Conservation (phyloP, 2,888 invertebrate species). For the Teleogryllus oceanicus region DNA sequence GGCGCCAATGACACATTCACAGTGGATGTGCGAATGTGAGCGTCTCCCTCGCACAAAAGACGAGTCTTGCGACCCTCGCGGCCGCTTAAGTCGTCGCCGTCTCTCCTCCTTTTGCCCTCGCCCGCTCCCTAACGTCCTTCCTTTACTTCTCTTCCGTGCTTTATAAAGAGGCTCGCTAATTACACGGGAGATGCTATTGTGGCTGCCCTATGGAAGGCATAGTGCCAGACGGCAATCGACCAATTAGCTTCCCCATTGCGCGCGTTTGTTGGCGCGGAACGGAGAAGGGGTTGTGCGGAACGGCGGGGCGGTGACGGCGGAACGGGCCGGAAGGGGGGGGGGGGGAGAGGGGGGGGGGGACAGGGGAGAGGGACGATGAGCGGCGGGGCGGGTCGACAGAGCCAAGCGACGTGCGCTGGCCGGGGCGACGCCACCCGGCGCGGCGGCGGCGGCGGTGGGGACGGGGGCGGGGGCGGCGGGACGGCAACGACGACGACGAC, state of each 20-base stretch:
- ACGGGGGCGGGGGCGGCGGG: no score
- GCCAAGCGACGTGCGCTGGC: no score
- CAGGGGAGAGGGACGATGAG: no score
- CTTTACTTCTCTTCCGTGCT: conserved; percentile 1
- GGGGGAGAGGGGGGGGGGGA: no score
- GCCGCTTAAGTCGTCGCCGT: not conserved
- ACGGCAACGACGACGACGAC: no score
- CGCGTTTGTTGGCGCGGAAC: conserved; percentile 18
- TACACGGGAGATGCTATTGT: conserved; percentile 18
- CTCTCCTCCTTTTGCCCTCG: not conserved
- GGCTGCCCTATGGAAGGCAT: conserved; percentile 10
- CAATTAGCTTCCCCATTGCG: conserved; percentile 25
- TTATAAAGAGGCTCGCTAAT: conserved; percentile 8
- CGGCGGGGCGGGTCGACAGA: no score
- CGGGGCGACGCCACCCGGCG: no score
- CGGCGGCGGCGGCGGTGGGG: no score
- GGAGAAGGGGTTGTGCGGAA: not conserved
- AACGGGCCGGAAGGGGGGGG: rapidly evolving
- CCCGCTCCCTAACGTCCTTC: not conserved
- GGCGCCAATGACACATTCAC: not conserved
- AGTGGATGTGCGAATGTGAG: conserved; percentile 6
- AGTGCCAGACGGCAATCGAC: conserved; percentile 28
- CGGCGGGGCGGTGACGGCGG: not conserved
- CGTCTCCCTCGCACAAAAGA: not conserved
- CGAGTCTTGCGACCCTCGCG: not conserved